phyloP scores from a whole-genome alignment of 2,113 vertebrate genomes.

The Scytalopus superciliaris region DNA sequence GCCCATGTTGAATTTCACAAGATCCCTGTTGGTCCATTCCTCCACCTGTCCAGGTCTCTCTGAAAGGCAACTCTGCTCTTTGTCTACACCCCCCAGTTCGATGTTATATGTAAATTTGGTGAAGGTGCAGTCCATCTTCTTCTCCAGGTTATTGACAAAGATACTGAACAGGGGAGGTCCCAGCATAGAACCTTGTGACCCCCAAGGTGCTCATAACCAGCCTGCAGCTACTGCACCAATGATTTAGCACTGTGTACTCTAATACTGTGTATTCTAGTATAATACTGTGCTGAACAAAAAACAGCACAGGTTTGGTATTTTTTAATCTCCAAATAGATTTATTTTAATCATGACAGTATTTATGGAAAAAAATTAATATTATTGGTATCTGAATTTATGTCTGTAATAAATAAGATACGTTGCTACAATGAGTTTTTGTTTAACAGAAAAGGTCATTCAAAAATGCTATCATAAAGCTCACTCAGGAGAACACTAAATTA shows the following conservation, averaged over 20 bases:
- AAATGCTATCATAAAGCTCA: slow-evolving; percentile 20
- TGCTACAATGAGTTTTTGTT: slow-evolving; percentile 26
- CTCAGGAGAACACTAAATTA: slow-evolving; percentile 34
- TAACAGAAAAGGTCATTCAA: slow-evolving; percentile 57
- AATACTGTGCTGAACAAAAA: background rate
- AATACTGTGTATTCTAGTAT: background rate
- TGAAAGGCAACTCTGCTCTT: background rate
- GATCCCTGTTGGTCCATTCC: background rate
- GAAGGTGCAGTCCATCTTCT: background rate
- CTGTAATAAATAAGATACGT: slow-evolving; percentile 18
- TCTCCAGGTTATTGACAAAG: background rate
- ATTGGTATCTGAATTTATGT: slow-evolving; percentile 1
- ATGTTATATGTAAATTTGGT: background rate
- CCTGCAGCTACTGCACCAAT: background rate
- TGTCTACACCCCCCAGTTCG: rapidly evolving
- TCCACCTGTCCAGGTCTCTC: background rate
- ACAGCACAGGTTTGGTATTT: background rate
- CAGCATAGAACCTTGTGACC: background rate
- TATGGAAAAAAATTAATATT: background rate
- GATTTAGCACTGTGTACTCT: no score
- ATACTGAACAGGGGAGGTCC: background rate
- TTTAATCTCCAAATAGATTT: background rate
- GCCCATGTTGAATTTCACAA: background rate
- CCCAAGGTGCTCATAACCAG: background rate
- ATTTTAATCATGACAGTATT: background rate